Base-by-base conservation (phyloP, 2,888 invertebrate species). In the Seira sanloemensis region DNA sequence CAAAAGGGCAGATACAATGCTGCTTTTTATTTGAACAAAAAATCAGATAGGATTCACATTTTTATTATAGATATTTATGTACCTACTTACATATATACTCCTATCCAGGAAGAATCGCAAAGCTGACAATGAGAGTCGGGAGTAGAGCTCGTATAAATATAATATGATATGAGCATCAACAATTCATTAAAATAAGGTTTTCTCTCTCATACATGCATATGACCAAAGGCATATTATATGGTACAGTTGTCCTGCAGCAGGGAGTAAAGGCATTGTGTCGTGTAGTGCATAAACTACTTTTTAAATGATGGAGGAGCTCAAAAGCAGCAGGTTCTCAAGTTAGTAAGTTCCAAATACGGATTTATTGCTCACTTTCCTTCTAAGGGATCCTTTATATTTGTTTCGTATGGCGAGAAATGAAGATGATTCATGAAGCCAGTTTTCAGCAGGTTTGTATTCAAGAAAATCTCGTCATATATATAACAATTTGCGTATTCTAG, bases 341-440 rank as follows among this genome's bases (percentile, higher is more conserved):
- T 37, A 37, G 37, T 37, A 37, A 27, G 18, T 68, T 25, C 68
- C 68, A 68, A 68, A 68, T 68, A 68, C 27, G 68, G 68, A 68
- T 26, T 68, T 68, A 68, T 68, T 27, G 27, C 68, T 27, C 5
- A 19, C 24, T 27, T 68, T 27, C 68, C 68, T 27, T 27, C 68
- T 68, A 68, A 68, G 68, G 68, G 68, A 68, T 27, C 68, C 27
- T 68, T 68, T 68, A 68, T n/a, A n/a, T n/a, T 9, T 68, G 27
- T 68, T 68, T 68, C 27, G 18, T 68, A 68, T 16, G 27, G 27
- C 68, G 2, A 68, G 37, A 37, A 37, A 37, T 37, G 37, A 37
- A n/a, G 68, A 68, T 68, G 68, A 68, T 68, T 68, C 68, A 68
- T 68, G 68, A 68, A 68, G 27, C 68, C 23, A 68, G 68, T 68